These are phyloP conservation scores for Heliconius cydno DNA, from an alignment of 2,888 invertebrate genomes.

Conservation along the genomic window DNA sequence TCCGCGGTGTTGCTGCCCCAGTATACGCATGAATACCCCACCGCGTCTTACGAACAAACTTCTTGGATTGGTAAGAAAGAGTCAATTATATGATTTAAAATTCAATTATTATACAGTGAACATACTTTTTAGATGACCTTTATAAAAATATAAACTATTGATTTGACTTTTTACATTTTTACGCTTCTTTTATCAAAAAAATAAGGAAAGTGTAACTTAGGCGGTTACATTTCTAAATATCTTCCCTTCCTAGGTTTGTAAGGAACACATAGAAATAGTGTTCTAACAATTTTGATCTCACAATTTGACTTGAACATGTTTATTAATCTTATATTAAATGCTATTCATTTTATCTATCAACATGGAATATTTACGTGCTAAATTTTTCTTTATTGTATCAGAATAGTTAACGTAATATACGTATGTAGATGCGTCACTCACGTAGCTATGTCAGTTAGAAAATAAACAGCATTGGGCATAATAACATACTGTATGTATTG, in stretches of 20 bases:
- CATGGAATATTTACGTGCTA: slow-evolving; percentile 22
- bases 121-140: too few species aligned
- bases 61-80: slow-evolving; percentile 87
- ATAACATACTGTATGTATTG: background rate
- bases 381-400: slow-evolving; percentile 4
- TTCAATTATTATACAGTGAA: too few species aligned
- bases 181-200: too few species aligned
- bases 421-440: background rate
- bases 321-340: background rate
- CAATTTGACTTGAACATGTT: slow-evolving; percentile 10
- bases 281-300: background rate
- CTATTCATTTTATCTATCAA: background rate
- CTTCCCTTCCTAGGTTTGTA: too few species aligned
- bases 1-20: slow-evolving; percentile 89
- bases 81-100: background rate
- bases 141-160: background rate
- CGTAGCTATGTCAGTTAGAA: background rate
- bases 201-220: too few species aligned
- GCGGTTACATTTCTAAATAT: too few species aligned
- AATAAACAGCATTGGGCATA: background rate
- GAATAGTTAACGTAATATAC: background rate
- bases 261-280: background rate
- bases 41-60: slow-evolving; percentile 84
- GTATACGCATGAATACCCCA: slow-evolving; percentile 80
- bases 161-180: background rate